Evolutionary conservation across 2,797 vertebrate genomes (phyloP), one percentile per base, ranked within the genome.

Genomic region (Chaenodraco wilsoni): DNA sequence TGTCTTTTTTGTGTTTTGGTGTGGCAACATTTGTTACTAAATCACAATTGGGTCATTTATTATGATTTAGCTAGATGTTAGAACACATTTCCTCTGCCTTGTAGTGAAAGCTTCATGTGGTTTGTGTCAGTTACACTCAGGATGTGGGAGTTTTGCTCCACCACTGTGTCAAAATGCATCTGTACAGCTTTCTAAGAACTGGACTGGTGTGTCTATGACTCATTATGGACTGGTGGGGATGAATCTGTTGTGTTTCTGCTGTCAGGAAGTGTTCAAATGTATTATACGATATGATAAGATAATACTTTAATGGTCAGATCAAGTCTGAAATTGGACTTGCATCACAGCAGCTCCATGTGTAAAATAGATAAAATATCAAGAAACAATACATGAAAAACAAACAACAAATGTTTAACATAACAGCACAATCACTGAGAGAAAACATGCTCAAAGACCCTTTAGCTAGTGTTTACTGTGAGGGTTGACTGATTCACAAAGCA

Each of bases 91-190:
- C 8, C 9, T 8, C 50, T 27, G 27, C 54, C 50, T 54, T 54
- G 3, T 55, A 8, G 14, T 40, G 41, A 33, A 41, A 67, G 64
- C 43, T 40, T 31, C 46, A 37, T 49, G 60, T 62, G 55, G 56
- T 43, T n/a, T 9, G 67, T 21, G 46, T 59, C 33, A 50, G 45
- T 50, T 69, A 33, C 17, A 52, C 14, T 59, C 19, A 12, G 37
- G 21, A 11, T 19, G 17, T 37, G 41, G 14, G 17, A 33, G 44
- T 17, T 23, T 49, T 44, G 16, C 37, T 16, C 40, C 14, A 4
- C 8, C 61, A 49, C 31, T 40, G 19, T 16, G 44, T 49, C 52
- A 41, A n/a, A 61, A 27, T 31, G 40, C 21, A 61, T 16, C n/a
- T 46, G 27, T 46, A n/a, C 16, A 45, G 1, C 17, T 19, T 51